Conservation (phyloP, 2,888 invertebrate genomes). For the Fragum fragum region DNA sequence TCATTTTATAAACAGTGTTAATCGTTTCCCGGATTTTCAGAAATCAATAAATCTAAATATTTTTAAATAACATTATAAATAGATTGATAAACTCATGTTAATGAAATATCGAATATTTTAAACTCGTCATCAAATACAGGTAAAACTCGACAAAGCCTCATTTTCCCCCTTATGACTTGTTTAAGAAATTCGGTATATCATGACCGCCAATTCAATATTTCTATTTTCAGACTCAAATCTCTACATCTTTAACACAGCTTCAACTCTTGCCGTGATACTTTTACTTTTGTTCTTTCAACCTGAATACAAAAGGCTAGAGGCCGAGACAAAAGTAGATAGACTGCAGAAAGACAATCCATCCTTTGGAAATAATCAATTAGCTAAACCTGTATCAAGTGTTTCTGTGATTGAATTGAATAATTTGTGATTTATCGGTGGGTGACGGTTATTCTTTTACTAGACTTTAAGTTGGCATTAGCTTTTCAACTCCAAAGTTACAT, state of each 20-base stretch:
- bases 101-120: not conserved
- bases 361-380: not conserved
- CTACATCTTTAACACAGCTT: conserved; percentile 71
- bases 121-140: too few relatives aligned
- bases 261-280: conserved; percentile 71
- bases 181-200: not conserved
- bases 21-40: too few relatives aligned
- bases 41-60: too few relatives aligned
- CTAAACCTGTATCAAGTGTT: not conserved
- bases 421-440: too few relatives aligned
- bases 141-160: not conserved
- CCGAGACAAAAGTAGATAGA: not conserved
- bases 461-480: too few relatives aligned
- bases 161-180: not conserved
- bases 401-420: not conserved
- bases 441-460: too few relatives aligned
- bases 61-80: too few relatives aligned
- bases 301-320: conserved; percentile 76
- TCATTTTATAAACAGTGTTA: too few relatives aligned
- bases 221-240: conserved; percentile 27
- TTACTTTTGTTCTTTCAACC: conserved; percentile 78
- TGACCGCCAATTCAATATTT: too few relatives aligned
- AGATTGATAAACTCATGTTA: not conserved
- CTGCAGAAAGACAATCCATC: not conserved
- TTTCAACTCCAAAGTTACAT: too few relatives aligned